Base-by-base conservation (phyloP, 2,797 vertebrate genomes). In the Falco naumanni region DNA sequence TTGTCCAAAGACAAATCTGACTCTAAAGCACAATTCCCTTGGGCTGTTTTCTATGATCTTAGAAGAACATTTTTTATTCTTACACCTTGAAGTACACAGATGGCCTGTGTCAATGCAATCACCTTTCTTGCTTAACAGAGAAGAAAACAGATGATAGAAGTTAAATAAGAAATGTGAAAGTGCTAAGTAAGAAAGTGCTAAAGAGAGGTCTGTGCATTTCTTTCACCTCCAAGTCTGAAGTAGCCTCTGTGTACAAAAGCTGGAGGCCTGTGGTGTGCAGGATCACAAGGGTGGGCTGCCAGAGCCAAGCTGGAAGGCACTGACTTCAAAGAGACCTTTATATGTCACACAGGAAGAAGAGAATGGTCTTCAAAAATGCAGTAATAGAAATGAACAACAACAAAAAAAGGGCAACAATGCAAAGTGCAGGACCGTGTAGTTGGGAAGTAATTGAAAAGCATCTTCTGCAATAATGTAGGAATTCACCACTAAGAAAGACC, bases 61-160 rank as follows among this genome's bases (percentile, higher is more conserved):
- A 94, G 72, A 76, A 89, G 34, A 77, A 59, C 25, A 65, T 81
- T 61, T 93, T 88, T 86, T 77, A 60, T 83, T 87, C 61, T 94
- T 93, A 57, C 47, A 63, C 77, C n/a, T 84, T 90, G 9, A 63
- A 90, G 56, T 63, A 53, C 63, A 64, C 87, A 93, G 87, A 94
- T 96, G 93, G 93, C 37, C 63, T 37, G 17, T 90, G 89, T 89
- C 89, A 91, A 51, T 75, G 77, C 80, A 66, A 34, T 90, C 70
- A 90, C 90, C 78, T 95, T 89, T 87, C 63, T 77, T 37, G 6
- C 84, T 89, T 86, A 87, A 54, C 70, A 81, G 70, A 80, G 69
- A 86, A 53, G 57, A 59, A 75, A 95, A 90, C 95, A 95, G 88
- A 95, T 93, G 93, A 87, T 64, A 33, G 60, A 82, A 96, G 71